Evolutionary conservation across 1,140 invertebrate species (phyloP).

Genomic region (Eriocheir sinensis): DNA sequence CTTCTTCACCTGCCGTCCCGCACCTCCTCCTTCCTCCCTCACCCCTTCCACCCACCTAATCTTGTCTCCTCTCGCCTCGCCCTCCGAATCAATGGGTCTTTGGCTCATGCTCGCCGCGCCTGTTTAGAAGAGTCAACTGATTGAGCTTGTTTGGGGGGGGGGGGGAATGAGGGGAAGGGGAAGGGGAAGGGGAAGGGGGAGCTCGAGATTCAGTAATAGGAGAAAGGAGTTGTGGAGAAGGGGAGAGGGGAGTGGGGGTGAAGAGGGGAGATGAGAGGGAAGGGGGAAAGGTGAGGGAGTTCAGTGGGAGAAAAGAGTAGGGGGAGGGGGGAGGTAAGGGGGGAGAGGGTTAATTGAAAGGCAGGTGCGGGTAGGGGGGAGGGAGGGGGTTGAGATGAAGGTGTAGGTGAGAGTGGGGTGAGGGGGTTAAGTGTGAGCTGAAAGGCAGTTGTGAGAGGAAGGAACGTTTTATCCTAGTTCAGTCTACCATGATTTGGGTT

Average conservation of each 20-base stretch:
- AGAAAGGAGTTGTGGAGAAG: not conserved
- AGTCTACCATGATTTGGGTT: not conserved
- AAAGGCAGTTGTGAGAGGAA: not conserved
- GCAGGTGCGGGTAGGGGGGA: not conserved
- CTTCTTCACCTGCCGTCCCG: not conserved
- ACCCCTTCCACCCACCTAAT: slow-evolving; percentile 9
- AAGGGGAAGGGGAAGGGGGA: not conserved
- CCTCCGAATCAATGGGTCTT: not conserved
- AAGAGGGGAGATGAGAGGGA: not conserved
- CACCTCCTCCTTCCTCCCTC: too few species aligned
- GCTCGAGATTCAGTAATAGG: not conserved
- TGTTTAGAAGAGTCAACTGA: not conserved
- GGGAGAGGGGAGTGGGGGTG: not conserved
- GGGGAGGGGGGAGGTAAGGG: not conserved
- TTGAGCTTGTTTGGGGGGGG: too few species aligned
- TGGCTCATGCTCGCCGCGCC: not conserved
- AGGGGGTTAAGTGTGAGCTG: not conserved
- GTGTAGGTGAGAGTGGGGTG: not conserved
- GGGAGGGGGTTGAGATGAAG: not conserved
- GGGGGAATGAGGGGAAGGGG: not conserved
- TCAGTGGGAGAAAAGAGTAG: not conserved
- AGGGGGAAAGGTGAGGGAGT: not conserved
- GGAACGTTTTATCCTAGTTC: slow-evolving; percentile 1
- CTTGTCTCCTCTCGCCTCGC: not conserved
- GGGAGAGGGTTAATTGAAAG: not conserved